phyloP scores from a whole-genome alignment of 2,113 vertebrate genomes.

The Hemichromis elongatus region DNA sequence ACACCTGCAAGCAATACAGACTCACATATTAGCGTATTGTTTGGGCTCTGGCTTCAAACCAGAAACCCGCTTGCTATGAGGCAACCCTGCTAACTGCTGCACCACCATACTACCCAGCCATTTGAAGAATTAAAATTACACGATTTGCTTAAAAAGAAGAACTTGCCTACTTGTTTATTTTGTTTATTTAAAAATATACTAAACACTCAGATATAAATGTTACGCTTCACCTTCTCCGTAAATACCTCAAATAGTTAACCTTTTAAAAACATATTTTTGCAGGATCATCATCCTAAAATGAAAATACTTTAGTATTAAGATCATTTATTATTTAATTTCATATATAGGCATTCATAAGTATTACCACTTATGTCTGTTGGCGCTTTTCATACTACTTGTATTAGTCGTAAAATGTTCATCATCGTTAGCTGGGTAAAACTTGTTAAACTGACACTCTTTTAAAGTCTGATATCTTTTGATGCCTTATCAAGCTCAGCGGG shows the following conservation, averaged over 20 bases:
- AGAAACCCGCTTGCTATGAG: not conserved
- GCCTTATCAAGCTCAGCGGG: conserved; percentile 1
- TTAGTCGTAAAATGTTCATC: not conserved
- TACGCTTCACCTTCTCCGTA: not conserved
- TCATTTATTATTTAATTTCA: not conserved
- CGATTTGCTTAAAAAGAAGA: not conserved
- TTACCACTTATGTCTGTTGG: not conserved
- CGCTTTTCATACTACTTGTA: not conserved
- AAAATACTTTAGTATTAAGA: not conserved
- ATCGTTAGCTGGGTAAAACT: not conserved
- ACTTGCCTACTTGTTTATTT: not conserved
- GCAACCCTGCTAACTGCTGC: not conserved
- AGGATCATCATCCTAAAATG: not conserved
- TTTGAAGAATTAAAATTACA: not conserved
- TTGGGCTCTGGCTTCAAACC: not conserved
- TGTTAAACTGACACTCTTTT: not conserved
- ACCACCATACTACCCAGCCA: not conserved
- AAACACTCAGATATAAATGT: not conserved
- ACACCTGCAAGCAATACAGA: too few relatives aligned
- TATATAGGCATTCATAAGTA: not conserved
- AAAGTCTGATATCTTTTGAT: not conserved
- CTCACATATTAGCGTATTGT: not conserved
- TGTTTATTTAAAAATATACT: not conserved
- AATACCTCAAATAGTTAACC: not conserved
- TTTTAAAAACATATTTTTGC: not conserved